These are phyloP conservation scores for Carabus problematicus DNA, from an alignment of 2,888 invertebrate species.

Conservation along the genomic window DNA sequence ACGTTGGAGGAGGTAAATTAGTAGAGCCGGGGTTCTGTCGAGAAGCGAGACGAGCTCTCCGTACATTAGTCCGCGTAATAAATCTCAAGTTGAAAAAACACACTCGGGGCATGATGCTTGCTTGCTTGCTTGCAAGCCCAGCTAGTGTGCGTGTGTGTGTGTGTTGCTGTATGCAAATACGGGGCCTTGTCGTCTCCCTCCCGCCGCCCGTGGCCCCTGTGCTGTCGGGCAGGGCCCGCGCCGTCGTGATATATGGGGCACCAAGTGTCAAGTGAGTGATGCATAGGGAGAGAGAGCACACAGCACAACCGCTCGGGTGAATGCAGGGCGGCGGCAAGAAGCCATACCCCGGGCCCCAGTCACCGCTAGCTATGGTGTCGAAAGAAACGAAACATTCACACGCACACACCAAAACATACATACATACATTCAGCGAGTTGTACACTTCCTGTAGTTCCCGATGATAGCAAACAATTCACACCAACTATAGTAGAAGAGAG, in stretches of 20 bases:
- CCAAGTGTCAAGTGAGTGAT: conserved; percentile 62
- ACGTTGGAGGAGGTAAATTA: conserved; percentile 17
- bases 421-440: too few species aligned
- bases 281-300: conserved; percentile 56
- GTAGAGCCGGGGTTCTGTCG: conserved; percentile 12
- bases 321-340: conserved; percentile 3
- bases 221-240: conserved; percentile 48
- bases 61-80: conserved; percentile 60
- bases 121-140: conserved; percentile 27
- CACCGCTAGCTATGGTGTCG: neutral
- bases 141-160: conserved; percentile 48
- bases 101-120: conserved; percentile 36
- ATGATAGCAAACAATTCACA: too few species aligned
- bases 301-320: neutral
- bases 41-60: conserved; percentile 37
- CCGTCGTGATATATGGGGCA: conserved; percentile 62
- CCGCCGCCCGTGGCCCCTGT: conserved; percentile 48
- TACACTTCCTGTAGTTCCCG: too few species aligned
- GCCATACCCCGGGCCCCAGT: neutral
- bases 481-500: too few species aligned
- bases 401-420: too few species aligned
- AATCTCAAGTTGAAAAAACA: conserved; percentile 56
- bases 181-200: conserved; percentile 50
- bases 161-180: conserved; percentile 61
- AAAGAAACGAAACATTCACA: conserved; percentile 12